phyloP scores from a whole-genome alignment of 2,113 vertebrate species.

The Sorex araneus region DNA sequence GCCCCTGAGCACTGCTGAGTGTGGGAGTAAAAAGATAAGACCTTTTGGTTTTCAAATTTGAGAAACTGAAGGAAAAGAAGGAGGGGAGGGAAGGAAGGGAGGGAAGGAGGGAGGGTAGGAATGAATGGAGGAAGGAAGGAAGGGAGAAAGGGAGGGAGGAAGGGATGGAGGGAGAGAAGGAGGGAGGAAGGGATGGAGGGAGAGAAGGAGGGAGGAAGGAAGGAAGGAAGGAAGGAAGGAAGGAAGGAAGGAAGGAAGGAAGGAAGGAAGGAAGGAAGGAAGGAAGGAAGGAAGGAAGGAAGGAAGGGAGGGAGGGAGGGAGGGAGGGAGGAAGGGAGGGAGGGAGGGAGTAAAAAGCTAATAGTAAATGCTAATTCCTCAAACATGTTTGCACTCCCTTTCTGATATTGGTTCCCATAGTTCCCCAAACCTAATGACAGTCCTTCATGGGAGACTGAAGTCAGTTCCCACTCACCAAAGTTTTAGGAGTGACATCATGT shows the following conservation, averaged over 20 bases:
- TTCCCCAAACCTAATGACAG: background rate
- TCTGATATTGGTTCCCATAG: background rate
- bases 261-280: too few species aligned
- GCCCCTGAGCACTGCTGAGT: too few species aligned
- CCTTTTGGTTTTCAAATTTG: background rate
- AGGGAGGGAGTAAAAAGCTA: background rate
- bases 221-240: too few species aligned
- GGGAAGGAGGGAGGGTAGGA: background rate
- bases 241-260: background rate
- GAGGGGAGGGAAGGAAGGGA: background rate
- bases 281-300: background rate
- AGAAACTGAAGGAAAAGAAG: background rate
- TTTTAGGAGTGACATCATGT: background rate
- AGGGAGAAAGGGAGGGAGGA: accelerated
- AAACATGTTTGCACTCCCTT: background rate
- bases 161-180: background rate
- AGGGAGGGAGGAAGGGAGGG: too few species aligned
- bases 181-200: too few species aligned
- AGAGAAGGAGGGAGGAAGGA: background rate
- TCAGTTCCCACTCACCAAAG: background rate
- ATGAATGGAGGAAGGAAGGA: too few species aligned
- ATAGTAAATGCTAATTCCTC: constrained; percentile 24
- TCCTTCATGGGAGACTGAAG: background rate
- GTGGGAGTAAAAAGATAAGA: too few species aligned
- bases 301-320: background rate